Evolutionary conservation across 2,113 vertebrate genomes (phyloP).

Genomic region (Jacana jacana): DNA sequence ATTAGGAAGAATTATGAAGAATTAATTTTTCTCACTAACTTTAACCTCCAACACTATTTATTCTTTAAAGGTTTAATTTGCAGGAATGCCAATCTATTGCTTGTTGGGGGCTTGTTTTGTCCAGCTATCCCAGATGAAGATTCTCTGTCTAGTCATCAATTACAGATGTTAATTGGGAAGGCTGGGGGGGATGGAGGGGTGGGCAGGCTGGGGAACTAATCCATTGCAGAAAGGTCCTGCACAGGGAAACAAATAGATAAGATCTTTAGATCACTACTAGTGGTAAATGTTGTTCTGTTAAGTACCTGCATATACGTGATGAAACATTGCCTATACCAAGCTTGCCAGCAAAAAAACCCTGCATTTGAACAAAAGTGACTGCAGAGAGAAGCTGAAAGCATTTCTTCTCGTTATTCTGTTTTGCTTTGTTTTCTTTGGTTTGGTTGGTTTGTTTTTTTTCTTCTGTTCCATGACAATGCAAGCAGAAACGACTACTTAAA

Average conservation of each 20-base stretch:
- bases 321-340: background rate
- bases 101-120: background rate
- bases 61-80: background rate
- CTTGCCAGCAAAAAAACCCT: background rate
- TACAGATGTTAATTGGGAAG: background rate
- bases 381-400: background rate
- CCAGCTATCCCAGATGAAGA: background rate
- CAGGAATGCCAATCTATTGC: background rate
- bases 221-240: background rate
- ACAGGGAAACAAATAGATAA: background rate
- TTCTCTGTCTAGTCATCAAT: background rate
- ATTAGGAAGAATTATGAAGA: background rate
- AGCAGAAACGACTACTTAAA: conserved; percentile 69
- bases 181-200: too few relatives aligned
- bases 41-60: background rate
- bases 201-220: background rate
- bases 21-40: background rate
- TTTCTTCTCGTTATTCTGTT: background rate
- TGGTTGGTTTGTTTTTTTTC: background rate
- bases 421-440: too few relatives aligned
- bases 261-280: background rate
- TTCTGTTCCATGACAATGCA: conserved; percentile 60
- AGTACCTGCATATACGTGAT: background rate
- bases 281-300: background rate
- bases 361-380: background rate